Evolutionary conservation across 2,113 vertebrate genomes (phyloP).

Genomic region (Alligator mississippiensis): DNA sequence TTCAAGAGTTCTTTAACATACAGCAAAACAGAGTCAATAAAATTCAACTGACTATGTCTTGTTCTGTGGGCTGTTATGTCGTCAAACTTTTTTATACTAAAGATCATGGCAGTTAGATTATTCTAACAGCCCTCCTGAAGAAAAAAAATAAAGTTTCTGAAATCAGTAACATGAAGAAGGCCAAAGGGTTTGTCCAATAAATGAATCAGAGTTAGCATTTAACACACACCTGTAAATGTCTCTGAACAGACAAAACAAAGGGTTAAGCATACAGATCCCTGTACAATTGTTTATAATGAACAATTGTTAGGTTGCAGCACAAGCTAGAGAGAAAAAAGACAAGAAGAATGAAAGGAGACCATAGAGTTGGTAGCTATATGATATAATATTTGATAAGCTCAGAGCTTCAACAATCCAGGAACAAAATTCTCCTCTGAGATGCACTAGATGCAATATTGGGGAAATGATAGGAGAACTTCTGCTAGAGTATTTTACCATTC

Average conservation of each 20-base stretch:
- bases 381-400: not conserved
- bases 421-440: not conserved
- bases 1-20: not conserved
- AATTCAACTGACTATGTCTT: constrained; percentile 10
- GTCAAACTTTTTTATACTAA: not conserved
- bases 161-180: not conserved
- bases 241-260: not conserved
- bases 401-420: not conserved
- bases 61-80: not conserved
- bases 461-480: not conserved
- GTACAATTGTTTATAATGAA: not conserved
- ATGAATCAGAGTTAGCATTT: not conserved
- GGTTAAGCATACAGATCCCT: not conserved
- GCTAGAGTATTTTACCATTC: not conserved
- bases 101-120: not conserved
- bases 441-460: not conserved
- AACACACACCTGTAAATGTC: not conserved
- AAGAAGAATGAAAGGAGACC: not conserved
- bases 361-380: not conserved
- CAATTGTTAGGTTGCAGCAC: not conserved
- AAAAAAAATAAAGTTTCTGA: not conserved
- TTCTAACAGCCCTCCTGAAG: not conserved
- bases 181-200: not conserved
- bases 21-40: not conserved
- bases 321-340: not conserved